Percentiles rank a stretch among this genome's conserved stretches.
Conservation (phyloP, 1,140 invertebrate genomes). For the Eufriesea mexicana region DNA sequence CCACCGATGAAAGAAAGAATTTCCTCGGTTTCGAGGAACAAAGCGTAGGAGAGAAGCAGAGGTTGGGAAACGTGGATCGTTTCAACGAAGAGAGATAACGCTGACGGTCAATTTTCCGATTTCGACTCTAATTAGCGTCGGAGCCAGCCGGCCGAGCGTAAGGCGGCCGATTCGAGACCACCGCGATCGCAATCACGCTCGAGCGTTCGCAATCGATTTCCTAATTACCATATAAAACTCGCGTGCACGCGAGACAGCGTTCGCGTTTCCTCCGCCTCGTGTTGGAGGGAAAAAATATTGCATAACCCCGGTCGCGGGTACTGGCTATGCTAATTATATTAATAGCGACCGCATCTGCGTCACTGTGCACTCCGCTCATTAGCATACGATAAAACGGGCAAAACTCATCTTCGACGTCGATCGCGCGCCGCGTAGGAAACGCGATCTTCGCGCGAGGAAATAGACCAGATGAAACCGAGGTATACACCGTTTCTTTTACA, state of each 20-base stretch:
- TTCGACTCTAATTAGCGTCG: conserved; percentile 63
- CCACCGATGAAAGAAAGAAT: neutral
- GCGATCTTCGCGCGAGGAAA: conserved; percentile 2
- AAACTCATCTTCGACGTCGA: conserved; percentile 29
- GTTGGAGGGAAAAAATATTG: conserved; percentile 39
- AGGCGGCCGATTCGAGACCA: conserved; percentile 29
- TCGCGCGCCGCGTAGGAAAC: conserved; percentile 10
- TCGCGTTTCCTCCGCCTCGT: conserved; percentile 32
- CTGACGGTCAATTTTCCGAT: conserved; percentile 54
- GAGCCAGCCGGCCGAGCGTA: conserved; percentile 11
- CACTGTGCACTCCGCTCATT: conserved; percentile 37
- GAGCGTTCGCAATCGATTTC: conserved; percentile 43
- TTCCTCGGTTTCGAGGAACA: neutral
- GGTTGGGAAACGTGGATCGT: conserved; percentile 10
- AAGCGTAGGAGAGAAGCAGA: neutral
- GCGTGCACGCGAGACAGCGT: conserved; percentile 32
- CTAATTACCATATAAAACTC: conserved; percentile 55
- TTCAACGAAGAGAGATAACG: conserved; percentile 25
- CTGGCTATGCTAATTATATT: conserved; percentile 52
- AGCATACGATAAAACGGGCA: conserved; percentile 50
- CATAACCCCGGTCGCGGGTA: conserved; percentile 33
- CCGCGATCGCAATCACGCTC: conserved; percentile 42
- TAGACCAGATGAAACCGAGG: neutral
- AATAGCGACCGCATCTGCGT: conserved; percentile 50
- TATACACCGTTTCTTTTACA: too few species aligned